Evolutionary conservation across 2,888 invertebrate genomes (phyloP).

Genomic region (Xiphydria camelus): DNA sequence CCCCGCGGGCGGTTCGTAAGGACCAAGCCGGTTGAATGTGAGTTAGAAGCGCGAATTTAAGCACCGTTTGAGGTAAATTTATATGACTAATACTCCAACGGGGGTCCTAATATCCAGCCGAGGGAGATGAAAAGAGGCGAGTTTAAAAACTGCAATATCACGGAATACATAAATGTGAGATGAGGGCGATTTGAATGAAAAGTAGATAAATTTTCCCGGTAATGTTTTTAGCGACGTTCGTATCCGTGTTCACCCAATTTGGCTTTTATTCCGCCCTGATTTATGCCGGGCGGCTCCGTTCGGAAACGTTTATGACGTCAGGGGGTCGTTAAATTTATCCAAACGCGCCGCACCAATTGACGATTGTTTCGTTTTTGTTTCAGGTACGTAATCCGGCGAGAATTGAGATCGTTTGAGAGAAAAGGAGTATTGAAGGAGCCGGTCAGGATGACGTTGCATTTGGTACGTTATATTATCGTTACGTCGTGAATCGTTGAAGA

Average conservation of each 20-base stretch:
- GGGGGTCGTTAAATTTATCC: no score
- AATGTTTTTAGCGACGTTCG: not conserved
- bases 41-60: not conserved
- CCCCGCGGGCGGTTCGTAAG: not conserved
- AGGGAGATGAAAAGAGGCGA: conserved; percentile 38
- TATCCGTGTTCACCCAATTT: conserved; percentile 6
- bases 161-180: conserved; percentile 55
- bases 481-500: no score
- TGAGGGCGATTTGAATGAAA: conserved; percentile 54
- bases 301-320: no score
- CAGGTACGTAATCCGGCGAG: conserved; percentile 21
- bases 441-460: no score
- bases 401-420: no score
- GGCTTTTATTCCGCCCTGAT: conserved; percentile 13
- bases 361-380: conserved; percentile 16
- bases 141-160: conserved; percentile 54
- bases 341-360: no score
- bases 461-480: no score
- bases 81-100: conserved; percentile 50
- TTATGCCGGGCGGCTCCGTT: conserved; percentile 30
- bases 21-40: not conserved
- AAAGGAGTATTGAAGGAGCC: no score
- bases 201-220: conserved; percentile 49
- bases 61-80: conserved; percentile 45
- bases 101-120: conserved; percentile 48